Evolutionary conservation across 2,888 invertebrate species (phyloP).

Genomic region (Drosophila emarginata): DNA sequence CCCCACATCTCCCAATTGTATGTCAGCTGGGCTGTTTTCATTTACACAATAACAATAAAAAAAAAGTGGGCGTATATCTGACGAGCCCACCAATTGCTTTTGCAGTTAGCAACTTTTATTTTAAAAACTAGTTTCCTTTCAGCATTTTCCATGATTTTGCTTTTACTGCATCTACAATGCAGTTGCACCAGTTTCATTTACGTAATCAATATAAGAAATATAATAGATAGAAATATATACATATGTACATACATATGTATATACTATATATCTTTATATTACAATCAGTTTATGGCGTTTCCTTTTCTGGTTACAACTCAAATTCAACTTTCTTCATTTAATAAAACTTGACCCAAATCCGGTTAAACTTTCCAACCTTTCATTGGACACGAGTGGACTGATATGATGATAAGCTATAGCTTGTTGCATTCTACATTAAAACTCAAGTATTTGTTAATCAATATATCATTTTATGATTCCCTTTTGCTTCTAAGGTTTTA

Average conservation of each 20-base stretch:
- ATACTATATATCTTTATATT: not conserved
- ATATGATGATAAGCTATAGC: not conserved
- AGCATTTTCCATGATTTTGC: constrained; percentile 40
- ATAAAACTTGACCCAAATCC: constrained; percentile 49
- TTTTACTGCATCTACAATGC: constrained; percentile 38
- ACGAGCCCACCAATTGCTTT: constrained; percentile 63
- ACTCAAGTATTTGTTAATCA: constrained; percentile 5
- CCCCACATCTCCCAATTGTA: constrained; percentile 15
- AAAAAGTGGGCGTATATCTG: constrained; percentile 46
- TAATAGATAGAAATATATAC: no score
- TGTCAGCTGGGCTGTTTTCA: constrained; percentile 49
- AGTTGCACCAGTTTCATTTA: constrained; percentile 60
- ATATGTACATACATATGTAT: constrained; percentile 1
- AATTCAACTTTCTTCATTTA: constrained; percentile 13
- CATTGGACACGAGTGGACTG: not conserved
- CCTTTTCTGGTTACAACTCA: constrained; percentile 24
- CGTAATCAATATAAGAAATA: constrained; percentile 52
- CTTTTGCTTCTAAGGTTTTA: no score
- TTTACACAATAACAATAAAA: constrained; percentile 42
- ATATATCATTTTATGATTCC: not conserved
- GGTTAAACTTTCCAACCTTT: constrained; percentile 7
- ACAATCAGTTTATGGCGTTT: constrained; percentile 35
- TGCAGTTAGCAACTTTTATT: constrained; percentile 7
- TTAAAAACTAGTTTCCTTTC: constrained; percentile 45
- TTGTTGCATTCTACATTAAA: not conserved